Base-by-base conservation (phyloP, 2,888 invertebrate species). In the Trissolcus japonicus region DNA sequence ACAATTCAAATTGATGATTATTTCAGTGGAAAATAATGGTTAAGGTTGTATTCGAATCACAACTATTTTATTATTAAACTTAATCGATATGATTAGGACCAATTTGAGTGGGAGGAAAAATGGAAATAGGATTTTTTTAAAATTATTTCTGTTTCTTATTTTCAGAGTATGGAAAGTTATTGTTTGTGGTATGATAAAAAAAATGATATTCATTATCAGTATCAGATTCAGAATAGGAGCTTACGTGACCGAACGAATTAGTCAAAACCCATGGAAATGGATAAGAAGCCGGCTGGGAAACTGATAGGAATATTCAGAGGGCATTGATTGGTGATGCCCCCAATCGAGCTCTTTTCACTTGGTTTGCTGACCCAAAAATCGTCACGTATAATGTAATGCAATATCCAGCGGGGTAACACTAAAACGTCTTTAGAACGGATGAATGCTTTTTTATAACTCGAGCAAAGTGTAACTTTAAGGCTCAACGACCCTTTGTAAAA, bases 241-340 rank as follows among this genome's bases (percentile, higher is more conserved):
- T 73, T 66, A 73, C 73, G 61, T 51, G 73, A 73, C 61, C 25
- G 29, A 68, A 50, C 25, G 51, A 68, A 51, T 59, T 57, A 53
- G 46, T 29, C 46, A 48, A n/a, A 25, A 48, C 11, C 43, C 61
- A 60, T 63, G 65, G 61, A 69, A 76, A 65, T 71, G 59, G 66
- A 35, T 25, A 16, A 46, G 46, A 16, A 46, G n/a, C 46, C 9
- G 16, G n/a, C 13, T 56, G 13, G 59, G 59, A 77, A 77, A 67
- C 63, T 68, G 73, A 77, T 60, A 78, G 66, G 69, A 78, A 78
- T 78, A 74, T 78, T 74, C 74, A 73, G 68, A 41, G 73, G 56
- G 69, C 68, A 78, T 74, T 74, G 74, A 74, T 78, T 78, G 77
- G 60, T 51, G 56, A 55, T 53, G 41, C 40, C 65, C 50, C 63